phyloP scores from a whole-genome alignment of 1,140 invertebrate genomes.

The Leptopilina boulardi region DNA sequence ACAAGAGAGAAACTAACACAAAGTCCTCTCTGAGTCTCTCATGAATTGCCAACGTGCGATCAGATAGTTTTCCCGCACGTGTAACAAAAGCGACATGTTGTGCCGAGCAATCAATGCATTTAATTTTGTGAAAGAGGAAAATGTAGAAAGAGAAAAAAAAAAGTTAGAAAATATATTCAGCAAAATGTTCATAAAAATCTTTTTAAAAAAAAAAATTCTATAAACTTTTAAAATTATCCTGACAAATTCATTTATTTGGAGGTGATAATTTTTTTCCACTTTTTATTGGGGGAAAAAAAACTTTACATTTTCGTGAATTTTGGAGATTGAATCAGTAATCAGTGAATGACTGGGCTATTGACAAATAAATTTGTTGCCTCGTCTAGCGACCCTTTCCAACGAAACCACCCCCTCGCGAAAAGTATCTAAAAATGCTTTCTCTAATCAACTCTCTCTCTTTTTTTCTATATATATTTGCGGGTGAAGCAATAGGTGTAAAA shows the following conservation, averaged over 20 bases:
- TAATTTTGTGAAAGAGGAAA: conserved; percentile 7
- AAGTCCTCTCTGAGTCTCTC: conserved; percentile 3
- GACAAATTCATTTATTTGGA: no score
- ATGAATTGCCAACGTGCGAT: conserved; percentile 21
- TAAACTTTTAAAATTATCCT: no score
- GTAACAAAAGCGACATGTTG: neutral
- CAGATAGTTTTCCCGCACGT: conserved; percentile 21
- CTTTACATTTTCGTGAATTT: no score
- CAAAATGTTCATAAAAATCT: no score
- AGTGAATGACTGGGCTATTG: no score
- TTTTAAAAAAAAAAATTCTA: no score
- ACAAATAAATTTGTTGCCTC: no score
- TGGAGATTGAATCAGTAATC: no score
- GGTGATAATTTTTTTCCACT: no score
- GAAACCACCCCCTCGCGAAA: conserved; percentile 19
- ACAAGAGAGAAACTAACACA: conserved; percentile 1
- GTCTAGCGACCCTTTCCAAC: conserved; percentile 45
- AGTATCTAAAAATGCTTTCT: neutral
- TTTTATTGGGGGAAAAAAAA: no score
- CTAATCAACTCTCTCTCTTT: no score
- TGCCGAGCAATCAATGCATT: conserved; percentile 1
- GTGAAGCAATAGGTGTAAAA: conserved; percentile 3
- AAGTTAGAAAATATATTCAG: no score
- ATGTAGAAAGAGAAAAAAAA: neutral
- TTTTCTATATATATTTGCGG: neutral